Evolutionary conservation across 1,140 invertebrate genomes (phyloP).

Genomic region (Polypedilum vanderplanki): DNA sequence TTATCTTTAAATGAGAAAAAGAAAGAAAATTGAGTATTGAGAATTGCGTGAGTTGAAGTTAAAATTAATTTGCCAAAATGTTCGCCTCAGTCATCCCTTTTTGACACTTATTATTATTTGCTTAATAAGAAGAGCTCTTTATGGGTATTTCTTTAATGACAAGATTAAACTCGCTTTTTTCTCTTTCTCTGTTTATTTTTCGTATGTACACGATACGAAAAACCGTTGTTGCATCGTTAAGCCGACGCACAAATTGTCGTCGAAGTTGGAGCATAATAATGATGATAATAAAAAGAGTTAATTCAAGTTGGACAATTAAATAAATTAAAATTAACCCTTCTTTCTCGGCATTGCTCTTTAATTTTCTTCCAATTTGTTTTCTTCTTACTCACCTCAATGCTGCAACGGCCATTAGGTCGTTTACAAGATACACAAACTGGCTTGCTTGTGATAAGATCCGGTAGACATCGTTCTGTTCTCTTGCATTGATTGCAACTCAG

Average conservation of each 20-base stretch:
- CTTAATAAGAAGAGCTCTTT: not conserved
- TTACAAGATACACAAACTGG: conserved; percentile 73
- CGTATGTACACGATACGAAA: not conserved
- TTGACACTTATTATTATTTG: no score
- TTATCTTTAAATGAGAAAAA: not conserved
- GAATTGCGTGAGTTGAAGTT: not conserved
- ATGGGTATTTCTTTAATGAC: not conserved
- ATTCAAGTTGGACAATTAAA: not conserved
- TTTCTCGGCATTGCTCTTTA: not conserved
- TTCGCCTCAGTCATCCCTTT: not conserved
- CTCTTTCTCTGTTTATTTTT: not conserved
- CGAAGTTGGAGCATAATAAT: conserved; percentile 6
- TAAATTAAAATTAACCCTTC: not conserved
- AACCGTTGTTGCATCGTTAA: not conserved
- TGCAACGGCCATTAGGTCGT: conserved; percentile 1
- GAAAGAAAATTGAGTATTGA: not conserved
- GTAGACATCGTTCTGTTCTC: conserved; percentile 66
- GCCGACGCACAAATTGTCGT: not conserved
- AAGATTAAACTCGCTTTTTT: not conserved
- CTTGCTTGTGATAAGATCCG: conserved; percentile 58
- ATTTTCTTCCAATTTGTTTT: no score
- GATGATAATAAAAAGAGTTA: not conserved
- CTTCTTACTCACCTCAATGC: not conserved
- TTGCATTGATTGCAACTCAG: conserved; percentile 50
- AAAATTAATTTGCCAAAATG: not conserved